Evolutionary conservation across 2,113 vertebrate species (phyloP).

Genomic region (Onychostoma macrolepis): DNA sequence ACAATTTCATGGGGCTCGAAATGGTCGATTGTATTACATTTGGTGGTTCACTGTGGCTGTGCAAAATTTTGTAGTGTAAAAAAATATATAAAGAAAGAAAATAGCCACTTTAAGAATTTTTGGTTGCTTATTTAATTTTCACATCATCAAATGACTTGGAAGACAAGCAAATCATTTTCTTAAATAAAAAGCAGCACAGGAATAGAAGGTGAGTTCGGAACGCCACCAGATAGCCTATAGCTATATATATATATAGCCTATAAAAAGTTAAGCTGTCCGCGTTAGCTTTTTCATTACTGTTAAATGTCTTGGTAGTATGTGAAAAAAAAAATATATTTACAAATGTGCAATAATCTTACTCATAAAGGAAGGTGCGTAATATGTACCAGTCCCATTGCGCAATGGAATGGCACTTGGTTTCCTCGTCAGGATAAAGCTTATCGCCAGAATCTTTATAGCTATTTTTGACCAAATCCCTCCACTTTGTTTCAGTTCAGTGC

Average conservation of each 20-base stretch:
- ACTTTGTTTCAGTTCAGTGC: slow-evolving; percentile 21
- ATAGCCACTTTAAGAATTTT: neutral
- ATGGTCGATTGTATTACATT: neutral
- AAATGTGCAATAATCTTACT: neutral
- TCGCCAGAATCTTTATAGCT: slow-evolving; percentile 12
- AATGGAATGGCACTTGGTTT: neutral
- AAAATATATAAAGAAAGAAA: neutral
- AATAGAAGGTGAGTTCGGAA: neutral
- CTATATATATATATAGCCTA: neutral
- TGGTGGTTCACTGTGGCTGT: neutral
- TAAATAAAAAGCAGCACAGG: neutral
- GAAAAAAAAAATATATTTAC: neutral
- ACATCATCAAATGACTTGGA: neutral
- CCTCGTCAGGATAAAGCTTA: slow-evolving; percentile 17
- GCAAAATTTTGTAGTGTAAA: neutral
- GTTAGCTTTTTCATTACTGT: neutral
- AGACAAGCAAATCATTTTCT: neutral
- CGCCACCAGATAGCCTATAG: neutral
- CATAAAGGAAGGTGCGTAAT: neutral
- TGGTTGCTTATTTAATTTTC: neutral
- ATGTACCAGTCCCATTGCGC: neutral
- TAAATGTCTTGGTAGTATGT: neutral
- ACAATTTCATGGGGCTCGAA: slow-evolving; percentile 10
- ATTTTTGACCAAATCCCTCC: slow-evolving; percentile 43
- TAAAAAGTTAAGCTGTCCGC: neutral